Percentiles rank a stretch among this genome's conserved stretches.
Conservation (phyloP, 2,113 vertebrate species). For the Leucosticte australis region DNA sequence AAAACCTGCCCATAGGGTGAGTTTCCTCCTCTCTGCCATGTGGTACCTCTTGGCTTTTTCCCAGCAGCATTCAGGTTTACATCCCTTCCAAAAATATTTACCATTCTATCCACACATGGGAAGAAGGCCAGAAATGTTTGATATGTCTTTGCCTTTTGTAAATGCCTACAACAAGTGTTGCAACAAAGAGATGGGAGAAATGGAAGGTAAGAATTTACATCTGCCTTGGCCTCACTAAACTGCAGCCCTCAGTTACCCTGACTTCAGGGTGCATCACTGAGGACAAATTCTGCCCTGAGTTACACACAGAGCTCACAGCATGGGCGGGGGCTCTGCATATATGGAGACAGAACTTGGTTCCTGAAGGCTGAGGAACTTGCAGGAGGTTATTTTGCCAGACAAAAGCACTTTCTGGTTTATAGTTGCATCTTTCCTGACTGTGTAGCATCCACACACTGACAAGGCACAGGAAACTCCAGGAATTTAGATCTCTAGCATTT, state of each 20-base stretch:
- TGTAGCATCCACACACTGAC: neutral
- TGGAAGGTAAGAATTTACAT: neutral
- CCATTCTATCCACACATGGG: neutral
- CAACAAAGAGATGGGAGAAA: neutral
- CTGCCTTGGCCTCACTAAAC: neutral
- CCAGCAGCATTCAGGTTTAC: constrained; percentile 25
- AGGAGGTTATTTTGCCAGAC: neutral
- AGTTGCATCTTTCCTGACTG: neutral
- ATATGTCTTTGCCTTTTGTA: neutral
- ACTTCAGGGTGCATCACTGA: neutral
- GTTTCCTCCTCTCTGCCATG: constrained; percentile 22
- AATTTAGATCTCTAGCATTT: neutral
- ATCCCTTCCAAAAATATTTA: constrained; percentile 47
- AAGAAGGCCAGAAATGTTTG: constrained; percentile 10
- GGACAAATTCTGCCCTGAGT: neutral
- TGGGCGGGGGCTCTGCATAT: neutral
- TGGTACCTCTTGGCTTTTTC: neutral
- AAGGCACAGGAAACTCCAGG: neutral
- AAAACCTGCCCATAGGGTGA: constrained; percentile 32
- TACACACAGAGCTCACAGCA: neutral
- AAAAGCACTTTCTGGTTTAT: neutral
- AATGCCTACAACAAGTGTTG: neutral
- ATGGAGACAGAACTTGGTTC: neutral
- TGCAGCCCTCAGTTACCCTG: neutral
- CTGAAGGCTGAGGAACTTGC: neutral